Evolutionary conservation across 1,140 invertebrate species (phyloP).

Genomic region (Eriosoma lanigerum): DNA sequence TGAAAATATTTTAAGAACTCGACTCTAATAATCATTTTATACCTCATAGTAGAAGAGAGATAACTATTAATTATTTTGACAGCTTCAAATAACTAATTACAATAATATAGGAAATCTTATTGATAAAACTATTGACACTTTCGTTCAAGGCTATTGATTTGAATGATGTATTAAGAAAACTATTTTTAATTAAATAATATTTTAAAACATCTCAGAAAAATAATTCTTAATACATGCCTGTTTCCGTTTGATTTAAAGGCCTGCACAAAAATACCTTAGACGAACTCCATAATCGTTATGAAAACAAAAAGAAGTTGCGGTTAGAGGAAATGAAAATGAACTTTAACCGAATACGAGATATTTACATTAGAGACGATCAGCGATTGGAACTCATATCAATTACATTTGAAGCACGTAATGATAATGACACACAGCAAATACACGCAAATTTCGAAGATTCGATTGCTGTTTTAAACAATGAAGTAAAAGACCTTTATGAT

Average conservation of each 20-base stretch:
- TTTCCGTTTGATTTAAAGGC: conserved; percentile 56
- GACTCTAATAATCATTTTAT: too few species aligned
- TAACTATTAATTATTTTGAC: too few species aligned
- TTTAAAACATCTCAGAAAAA: too few species aligned
- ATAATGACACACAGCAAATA: conserved; percentile 55
- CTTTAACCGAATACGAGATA: conserved; percentile 54
- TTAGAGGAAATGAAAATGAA: conserved; percentile 55
- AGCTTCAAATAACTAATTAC: too few species aligned
- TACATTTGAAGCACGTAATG: conserved; percentile 55
- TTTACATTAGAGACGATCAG: conserved; percentile 54
- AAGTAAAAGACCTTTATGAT: conserved; percentile 54
- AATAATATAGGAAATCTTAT: too few species aligned
- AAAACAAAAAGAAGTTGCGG: conserved; percentile 57
- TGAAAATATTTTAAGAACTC: too few species aligned
- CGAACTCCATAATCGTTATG: conserved; percentile 63
- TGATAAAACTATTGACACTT: too few species aligned
- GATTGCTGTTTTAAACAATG: conserved; percentile 56
- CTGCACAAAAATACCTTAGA: conserved; percentile 61
- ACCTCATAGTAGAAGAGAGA: too few species aligned
- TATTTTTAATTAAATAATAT: too few species aligned
- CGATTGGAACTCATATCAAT: conserved; percentile 56
- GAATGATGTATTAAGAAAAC: too few species aligned
- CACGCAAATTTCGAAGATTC: conserved; percentile 58
- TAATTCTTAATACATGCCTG: too few species aligned
- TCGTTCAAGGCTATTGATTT: too few species aligned